A percentile compares a stretch with the other conserved stretches of the same genome.
Conservation (phyloP, 2,888 invertebrate genomes). For the Apoda limacodes region DNA sequence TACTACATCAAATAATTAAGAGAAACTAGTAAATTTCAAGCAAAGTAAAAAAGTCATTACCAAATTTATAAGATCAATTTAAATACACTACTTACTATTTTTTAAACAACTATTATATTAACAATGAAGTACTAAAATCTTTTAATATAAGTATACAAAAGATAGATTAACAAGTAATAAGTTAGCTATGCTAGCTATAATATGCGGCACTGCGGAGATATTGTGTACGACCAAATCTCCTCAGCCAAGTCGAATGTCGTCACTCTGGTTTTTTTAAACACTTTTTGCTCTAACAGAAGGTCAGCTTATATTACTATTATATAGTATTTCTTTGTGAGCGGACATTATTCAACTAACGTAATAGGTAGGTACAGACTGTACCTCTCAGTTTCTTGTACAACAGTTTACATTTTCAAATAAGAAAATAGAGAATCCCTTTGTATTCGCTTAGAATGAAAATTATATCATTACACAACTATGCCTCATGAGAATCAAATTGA, state of each 20-base stretch:
- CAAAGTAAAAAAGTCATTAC: no score
- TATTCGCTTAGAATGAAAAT: constrained; percentile 15
- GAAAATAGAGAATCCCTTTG: constrained; percentile 38
- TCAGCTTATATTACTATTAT: constrained; percentile 24
- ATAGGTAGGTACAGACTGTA: constrained; percentile 12
- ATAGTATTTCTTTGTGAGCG: no score
- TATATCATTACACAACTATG: background rate
- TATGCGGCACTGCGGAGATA: no score
- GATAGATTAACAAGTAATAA: no score
- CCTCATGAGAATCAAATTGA: background rate
- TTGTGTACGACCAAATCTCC: constrained; percentile 25
- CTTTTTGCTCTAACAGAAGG: constrained; percentile 23
- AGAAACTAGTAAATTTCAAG: no score
- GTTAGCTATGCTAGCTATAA: no score
- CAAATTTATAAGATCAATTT: no score
- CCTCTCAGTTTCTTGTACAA: constrained; percentile 26
- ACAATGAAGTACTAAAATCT: no score
- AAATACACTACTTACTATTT: no score
- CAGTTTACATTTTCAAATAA: constrained; percentile 29
- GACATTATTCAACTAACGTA: constrained; percentile 20
- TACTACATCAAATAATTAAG: no score
- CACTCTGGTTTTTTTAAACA: constrained; percentile 29
- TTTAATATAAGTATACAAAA: no score
- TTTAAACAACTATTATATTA: no score
- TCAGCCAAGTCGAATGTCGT: constrained; percentile 20